A percentile compares a stretch with the other conserved stretches of the same genome.
Evolutionary conservation across 2,113 vertebrate genomes (phyloP).

Genomic region (Lontra canadensis): DNA sequence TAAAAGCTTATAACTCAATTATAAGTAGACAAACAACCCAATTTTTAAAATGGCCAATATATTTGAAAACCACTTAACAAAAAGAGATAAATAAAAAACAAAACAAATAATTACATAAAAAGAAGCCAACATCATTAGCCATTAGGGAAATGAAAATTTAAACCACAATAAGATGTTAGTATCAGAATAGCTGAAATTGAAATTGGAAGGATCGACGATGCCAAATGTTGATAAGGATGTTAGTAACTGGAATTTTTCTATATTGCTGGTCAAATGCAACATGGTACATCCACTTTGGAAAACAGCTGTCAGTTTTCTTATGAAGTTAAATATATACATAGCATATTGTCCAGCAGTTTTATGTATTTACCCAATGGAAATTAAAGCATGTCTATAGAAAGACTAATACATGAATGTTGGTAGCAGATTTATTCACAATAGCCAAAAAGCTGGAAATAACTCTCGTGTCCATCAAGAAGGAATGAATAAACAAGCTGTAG

Average conservation of each 20-base stretch:
- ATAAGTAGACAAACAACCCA: neutral
- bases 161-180: neutral
- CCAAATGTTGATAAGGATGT: neutral
- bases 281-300: neutral
- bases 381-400: neutral
- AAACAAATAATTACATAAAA: neutral
- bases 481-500: neutral
- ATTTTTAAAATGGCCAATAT: neutral
- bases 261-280: neutral
- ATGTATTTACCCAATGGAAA: neutral
- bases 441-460: neutral
- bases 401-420: neutral
- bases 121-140: neutral
- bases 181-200: neutral
- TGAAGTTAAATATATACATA: neutral
- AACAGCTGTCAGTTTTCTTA: neutral
- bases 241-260: neutral
- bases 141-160: neutral
- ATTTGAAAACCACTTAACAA: neutral
- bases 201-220: neutral
- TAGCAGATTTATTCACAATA: constrained; percentile 22
- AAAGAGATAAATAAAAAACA: neutral
- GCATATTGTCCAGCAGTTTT: neutral
- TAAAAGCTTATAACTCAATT: neutral
- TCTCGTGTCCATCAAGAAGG: neutral